These are phyloP conservation scores for Eulemur rubriventer DNA, from an alignment of 2,797 vertebrate species.

Conservation along the genomic window DNA sequence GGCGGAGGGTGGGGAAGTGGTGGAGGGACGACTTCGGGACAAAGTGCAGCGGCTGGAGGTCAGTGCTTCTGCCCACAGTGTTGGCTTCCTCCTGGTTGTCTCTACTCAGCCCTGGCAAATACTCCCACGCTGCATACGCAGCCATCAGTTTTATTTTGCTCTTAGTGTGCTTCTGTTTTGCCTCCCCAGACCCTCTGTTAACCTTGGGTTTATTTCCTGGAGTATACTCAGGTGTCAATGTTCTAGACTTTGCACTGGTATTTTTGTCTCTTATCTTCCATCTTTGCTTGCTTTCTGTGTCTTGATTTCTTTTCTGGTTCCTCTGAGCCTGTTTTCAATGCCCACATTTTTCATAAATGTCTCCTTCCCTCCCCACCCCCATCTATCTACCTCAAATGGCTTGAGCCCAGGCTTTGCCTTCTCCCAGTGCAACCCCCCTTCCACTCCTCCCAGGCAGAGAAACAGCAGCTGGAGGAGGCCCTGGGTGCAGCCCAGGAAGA, in stretches of 20 bases:
- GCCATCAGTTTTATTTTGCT: not conserved
- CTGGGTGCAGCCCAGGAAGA: conserved; percentile 82
- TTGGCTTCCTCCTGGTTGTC: not conserved
- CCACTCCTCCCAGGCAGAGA: conserved; percentile 76
- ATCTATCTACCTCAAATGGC: not conserved
- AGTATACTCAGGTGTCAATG: not conserved
- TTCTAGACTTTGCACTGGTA: not conserved
- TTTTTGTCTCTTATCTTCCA: not conserved
- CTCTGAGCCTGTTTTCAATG: not conserved
- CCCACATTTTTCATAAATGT: not conserved
- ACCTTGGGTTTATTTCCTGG: not conserved
- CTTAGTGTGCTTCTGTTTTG: not conserved
- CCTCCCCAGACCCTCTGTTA: not conserved
- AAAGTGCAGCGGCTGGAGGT: conserved; percentile 93
- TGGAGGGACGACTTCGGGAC: conserved; percentile 89
- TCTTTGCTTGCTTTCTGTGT: not conserved
- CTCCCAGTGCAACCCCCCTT: not conserved
- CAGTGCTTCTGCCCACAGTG: rapidly evolving
- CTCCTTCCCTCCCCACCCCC: not conserved
- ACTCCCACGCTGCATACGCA: rapidly evolving
- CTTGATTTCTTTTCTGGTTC: not conserved
- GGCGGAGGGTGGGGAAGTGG: conserved; percentile 86
- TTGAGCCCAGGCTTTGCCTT: not conserved
- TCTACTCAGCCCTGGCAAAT: not conserved
- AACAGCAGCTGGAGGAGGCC: conserved; percentile 87